Evolutionary conservation across 2,113 vertebrate genomes (phyloP), one percentile per base, ranked within the genome.

Genomic region (Paramormyrops kingsleyae): DNA sequence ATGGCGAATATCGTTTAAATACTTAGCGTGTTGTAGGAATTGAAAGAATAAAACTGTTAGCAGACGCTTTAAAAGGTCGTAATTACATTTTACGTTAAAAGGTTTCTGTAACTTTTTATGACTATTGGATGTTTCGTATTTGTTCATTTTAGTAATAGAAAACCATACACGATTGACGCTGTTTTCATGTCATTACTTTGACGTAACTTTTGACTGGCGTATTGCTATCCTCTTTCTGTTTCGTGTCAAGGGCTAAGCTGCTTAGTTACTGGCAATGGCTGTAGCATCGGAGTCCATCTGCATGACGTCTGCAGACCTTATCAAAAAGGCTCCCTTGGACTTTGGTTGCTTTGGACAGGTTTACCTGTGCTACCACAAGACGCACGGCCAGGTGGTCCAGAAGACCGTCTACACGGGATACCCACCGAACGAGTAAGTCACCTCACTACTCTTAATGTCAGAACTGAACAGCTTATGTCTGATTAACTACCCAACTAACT

Each of bases 341-440:
- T 96, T 96, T 24, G 98, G 98, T 77, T 97, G 97, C 4, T 99
- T 98, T 46, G 98, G 98, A 42, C 95, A 96, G 4, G 98, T 99
- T 87, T 98, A 95, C 52, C 93, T 99, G 89, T 99, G 98, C 86
- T 94, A 95, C 39, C 98, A 99, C 91, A 96, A 93, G 85, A 96
- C 91, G 6, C 93, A 97, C 10, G 98, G 97, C 9, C 94, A 97
- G 0, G 98, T 99, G 91, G 97, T 98, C 39, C 88, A 97, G 92
- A 99, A 99, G 94, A 99, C 96, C 0, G 96, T 99, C 21, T 99
- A 98, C 66, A 99, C 97, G 0, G 99, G 99, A 77, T 95, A 95
- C 4, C 96, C 96, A 12, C 94, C 96, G 12, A 94, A 86, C 0
- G 96, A 97, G 99, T 99, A 94, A 97, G 98, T 97, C 27, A 6